Base-by-base conservation (phyloP, 2,888 invertebrate genomes). In the Rhingia rostrata region DNA sequence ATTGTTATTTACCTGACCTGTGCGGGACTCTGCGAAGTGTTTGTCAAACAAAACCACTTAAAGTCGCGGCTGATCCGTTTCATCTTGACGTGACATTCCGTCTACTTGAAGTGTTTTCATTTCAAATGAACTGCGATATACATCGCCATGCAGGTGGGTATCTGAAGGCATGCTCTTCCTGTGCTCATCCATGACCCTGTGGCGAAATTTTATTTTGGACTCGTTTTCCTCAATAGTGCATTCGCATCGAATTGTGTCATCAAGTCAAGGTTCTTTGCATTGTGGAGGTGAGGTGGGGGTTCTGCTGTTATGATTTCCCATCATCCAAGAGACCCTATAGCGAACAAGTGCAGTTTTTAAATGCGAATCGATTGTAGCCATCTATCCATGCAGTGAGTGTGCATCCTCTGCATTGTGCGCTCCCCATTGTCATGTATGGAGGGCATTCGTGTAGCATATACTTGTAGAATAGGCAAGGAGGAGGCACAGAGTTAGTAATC, bases 1-100 rank as follows among this genome's bases (percentile, higher is more conserved):
- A 58, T 54, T 67, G 33, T 56, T 81, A 72, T 77, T 72, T 83
- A 73, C 82, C 70, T 77, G 70, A 22, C 47, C 66, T 61, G 54
- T 75, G 49, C 22, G 22, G 22, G 1, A 22, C 22, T 22, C 22
- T 22, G 22, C 22, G 2, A 2, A 22, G 22, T 61, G 64, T 66
- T 77, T 66, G 60, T 54, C 64, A 74, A 83, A 83, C 83, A 83
- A 70, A 70, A 72, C 77, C 82, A 61, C 82, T 78, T 72, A 66
- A 67, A 60, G 61, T 45, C 56, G 82, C 82, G 72, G 82, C 45
- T 73, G 61, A 78, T 69, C 78, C 69, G 83, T 78, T 83, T 83
- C 78, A 82, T 82, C 82, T 82, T 64, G 7, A 53, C 79, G 53
- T 64, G 61, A 69, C 67, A 74, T 39, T 12, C 22, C 10, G 49